Evolutionary conservation across 2,113 vertebrate genomes (phyloP), one percentile per base, ranked within the genome.

Genomic region (Todiramphus chloris): DNA sequence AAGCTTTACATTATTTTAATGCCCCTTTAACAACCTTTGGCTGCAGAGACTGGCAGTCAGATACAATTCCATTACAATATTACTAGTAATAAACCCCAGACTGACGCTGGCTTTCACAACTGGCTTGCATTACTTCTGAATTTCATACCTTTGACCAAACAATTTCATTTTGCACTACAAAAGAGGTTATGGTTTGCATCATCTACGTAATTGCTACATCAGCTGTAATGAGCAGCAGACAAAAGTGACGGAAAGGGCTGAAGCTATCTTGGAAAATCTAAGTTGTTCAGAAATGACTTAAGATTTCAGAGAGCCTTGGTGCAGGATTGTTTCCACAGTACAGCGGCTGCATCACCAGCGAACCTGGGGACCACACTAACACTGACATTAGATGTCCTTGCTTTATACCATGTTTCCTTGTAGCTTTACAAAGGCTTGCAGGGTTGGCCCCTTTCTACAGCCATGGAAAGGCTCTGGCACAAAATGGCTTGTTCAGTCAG

Each of bases 51-150:
- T 63, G n/a, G 37, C 4, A 77, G 73, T 87, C 63, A 70, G 74
- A 76, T 76, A 73, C 12, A 73, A 83, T 90, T 85, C 62, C 59
- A 76, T 77, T 73, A 92, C 10, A 64, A 37, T 44, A 68, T 55
- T 82, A 83, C 43, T 62, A 83, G 72, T 41, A 43, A 76, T 35
- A 41, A 86, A 46, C 0, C 7, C 11, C 44, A 80, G 69, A 69
- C 28, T 53, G 27, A 69, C 59, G 76, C 44, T 63, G 55, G 46
- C 50, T 93, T 95, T 86, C 77, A 86, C 46, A 89, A 90, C 24
- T 86, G 83, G 51, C 87, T 93, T 92, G 73, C 35, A 89, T 95
- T 95, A 89, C 30, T 89, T 95, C 35, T 82, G 74, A 94, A 84
- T 75, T 84, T 95, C 80, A 78, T 56, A 92, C 17, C 35, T 94